These are phyloP conservation scores for Glyphotaelius pellucidus DNA, from an alignment of 2,888 invertebrate genomes.

Conservation along the genomic window DNA sequence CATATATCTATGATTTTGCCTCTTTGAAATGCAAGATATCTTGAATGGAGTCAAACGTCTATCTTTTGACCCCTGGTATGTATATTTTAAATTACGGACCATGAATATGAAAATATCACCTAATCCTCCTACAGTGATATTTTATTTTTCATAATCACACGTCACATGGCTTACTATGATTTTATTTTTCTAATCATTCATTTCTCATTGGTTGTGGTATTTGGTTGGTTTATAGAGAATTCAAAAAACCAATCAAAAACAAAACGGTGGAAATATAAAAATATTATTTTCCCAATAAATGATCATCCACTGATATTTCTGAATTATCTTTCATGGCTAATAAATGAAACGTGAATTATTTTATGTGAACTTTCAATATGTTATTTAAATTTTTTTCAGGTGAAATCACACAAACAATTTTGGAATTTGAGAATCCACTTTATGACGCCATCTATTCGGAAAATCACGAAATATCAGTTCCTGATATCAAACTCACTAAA, in stretches of 20 bases:
- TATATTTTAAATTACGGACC: neutral
- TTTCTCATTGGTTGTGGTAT: neutral
- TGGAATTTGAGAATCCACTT: slow-evolving; percentile 64
- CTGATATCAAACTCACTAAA: neutral
- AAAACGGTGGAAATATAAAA: neutral
- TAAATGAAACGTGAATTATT: neutral
- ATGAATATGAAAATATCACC: neutral
- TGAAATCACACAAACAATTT: slow-evolving; percentile 35
- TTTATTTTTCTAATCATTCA: neutral
- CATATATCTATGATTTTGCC: too few species aligned
- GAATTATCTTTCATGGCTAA: neutral
- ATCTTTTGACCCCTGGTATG: neutral
- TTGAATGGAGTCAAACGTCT: neutral
- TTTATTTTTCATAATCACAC: neutral
- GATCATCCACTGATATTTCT: neutral
- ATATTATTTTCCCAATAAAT: neutral
- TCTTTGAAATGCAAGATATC: neutral
- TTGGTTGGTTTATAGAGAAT: neutral
- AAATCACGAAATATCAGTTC: neutral
- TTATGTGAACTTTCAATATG: neutral
- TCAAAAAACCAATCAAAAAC: neutral
- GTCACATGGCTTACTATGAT: neutral
- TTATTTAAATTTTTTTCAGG: neutral
- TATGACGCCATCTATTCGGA: slow-evolving; percentile 65
- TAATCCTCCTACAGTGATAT: neutral